Conservation (phyloP, 2,888 invertebrate genomes). For the Acheta domesticus region DNA sequence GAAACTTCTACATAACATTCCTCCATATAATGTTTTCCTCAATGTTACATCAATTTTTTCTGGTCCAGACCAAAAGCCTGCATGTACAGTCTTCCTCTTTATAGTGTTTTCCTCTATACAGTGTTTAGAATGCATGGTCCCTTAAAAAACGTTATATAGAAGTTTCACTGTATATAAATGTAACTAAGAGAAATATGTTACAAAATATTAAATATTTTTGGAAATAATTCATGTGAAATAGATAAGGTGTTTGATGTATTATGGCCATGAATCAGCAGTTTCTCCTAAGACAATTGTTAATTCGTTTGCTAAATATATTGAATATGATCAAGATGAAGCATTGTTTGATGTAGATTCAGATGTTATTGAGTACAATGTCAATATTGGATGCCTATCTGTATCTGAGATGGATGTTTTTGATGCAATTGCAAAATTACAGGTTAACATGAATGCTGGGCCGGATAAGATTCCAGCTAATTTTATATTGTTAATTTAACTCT, state of each 20-base stretch:
- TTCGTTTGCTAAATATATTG: neutral
- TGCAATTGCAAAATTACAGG: neutral
- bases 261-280: too few relatives aligned
- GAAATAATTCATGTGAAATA: neutral
- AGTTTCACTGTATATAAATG: too few relatives aligned
- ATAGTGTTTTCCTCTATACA: too few relatives aligned
- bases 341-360: neutral
- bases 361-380: neutral
- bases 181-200: neutral
- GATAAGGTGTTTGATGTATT: too few relatives aligned
- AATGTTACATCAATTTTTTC: too few relatives aligned
- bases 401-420: neutral
- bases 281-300: neutral
- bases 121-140: too few relatives aligned
- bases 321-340: neutral
- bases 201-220: neutral
- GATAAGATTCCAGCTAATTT: neutral
- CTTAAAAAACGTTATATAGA: too few relatives aligned
- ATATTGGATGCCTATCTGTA: neutral
- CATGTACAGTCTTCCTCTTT: too few relatives aligned
- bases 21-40: too few relatives aligned
- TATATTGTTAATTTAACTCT: neutral
- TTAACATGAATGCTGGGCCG: neutral
- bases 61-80: too few relatives aligned
- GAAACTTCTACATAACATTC: too few relatives aligned